Evolutionary conservation across 2,888 invertebrate genomes (phyloP), one percentile per base, ranked within the genome.

Genomic region (Hydroisotoma schaefferi): DNA sequence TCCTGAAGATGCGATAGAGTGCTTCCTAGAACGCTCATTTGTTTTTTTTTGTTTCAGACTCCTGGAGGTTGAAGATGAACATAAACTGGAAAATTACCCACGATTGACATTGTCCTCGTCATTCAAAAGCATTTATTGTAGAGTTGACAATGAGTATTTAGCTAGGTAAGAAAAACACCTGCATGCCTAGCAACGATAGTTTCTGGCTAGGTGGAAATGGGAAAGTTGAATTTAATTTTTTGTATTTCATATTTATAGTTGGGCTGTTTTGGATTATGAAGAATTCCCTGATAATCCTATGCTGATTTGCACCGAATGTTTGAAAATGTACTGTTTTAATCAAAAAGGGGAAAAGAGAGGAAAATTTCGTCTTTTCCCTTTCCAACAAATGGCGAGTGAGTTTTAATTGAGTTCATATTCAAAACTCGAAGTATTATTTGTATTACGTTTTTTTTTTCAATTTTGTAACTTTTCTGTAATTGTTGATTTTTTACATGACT

Each of bases 281-380:
- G 56, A 63, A 5, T 61, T 68, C 43, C 70, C 70, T 0, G 65
- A 70, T 40, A 59, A 63, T 58, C 70, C 70, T 4, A 70, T 68
- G 67, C 48, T 66, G 0, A 18, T 70, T 1, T 69, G 69, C 47
- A 64, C 61, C 2, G 57, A 65, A 3, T 69, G 65, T 40, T 59
- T 72, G n/a, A 25, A 54, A 40, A 60, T 52, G 23, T 67, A 63
- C 40, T 64, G 61, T 38, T 69, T 61, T 46, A 58, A 56, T 46
- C 54, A 73, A 60, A 54, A 40, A 2, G 57, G 55, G 22, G 33
- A 40, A n/a, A 63, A 61, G 38, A 27, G 52, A 22, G 63, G 61
- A 2, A 44, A 60, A 6, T 70, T 66, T 23, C 73, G 81, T 81
- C 18, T 68, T 15, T 63, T 43, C 26, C 66, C 65, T 0, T 65